Evolutionary conservation across 2,888 invertebrate species (phyloP).

Genomic region (Idaea biselata): DNA sequence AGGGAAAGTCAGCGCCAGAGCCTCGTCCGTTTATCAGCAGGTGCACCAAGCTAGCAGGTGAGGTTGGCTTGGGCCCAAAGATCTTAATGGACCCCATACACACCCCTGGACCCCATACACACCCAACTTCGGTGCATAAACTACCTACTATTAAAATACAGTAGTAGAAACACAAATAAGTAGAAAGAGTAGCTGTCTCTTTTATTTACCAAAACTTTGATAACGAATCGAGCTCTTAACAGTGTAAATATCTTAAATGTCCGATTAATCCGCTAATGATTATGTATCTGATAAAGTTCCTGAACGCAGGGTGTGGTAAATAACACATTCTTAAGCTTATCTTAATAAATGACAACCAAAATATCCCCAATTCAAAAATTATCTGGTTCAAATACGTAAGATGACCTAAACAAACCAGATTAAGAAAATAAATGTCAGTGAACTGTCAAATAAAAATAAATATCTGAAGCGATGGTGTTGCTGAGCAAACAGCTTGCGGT

Average conservation of each 20-base stretch:
- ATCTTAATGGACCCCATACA: too few relatives aligned
- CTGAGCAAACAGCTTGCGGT: neutral
- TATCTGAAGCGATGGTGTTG: neutral
- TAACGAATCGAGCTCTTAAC: too few relatives aligned
- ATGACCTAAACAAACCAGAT: neutral
- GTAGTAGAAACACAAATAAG: too few relatives aligned
- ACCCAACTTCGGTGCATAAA: too few relatives aligned
- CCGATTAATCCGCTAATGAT: neutral
- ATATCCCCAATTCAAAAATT: neutral
- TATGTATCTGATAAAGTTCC: neutral
- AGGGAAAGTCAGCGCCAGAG: too few relatives aligned
- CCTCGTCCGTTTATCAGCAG: too few relatives aligned
- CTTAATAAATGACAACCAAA: neutral
- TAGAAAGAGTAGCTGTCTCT: too few relatives aligned
- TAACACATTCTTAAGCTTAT: neutral
- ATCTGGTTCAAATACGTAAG: neutral
- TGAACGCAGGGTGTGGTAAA: neutral
- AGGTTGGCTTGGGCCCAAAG: too few relatives aligned
- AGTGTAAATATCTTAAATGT: neutral
- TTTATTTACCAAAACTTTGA: too few relatives aligned
- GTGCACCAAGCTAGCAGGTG: too few relatives aligned
- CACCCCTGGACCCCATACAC: too few relatives aligned
- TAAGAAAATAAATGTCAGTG: neutral
- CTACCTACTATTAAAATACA: too few relatives aligned
- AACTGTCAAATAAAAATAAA: conserved; percentile 1